phyloP scores from a whole-genome alignment of 2,888 invertebrate species.

The Cryptocephalus moraei region DNA sequence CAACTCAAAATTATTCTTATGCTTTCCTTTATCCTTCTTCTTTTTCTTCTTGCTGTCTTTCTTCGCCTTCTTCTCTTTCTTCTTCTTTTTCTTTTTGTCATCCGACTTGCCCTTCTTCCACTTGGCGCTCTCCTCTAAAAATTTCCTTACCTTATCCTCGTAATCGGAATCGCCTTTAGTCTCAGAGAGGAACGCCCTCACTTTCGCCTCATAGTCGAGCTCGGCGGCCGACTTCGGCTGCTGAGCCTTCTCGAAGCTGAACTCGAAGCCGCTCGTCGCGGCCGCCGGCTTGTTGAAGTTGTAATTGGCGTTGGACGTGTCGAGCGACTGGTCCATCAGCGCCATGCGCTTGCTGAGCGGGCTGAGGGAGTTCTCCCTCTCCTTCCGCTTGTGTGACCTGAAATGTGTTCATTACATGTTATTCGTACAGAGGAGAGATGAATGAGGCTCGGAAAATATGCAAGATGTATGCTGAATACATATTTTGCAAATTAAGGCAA shows the following conservation, averaged over 20 bases:
- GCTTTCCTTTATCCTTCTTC: slow-evolving; percentile 56
- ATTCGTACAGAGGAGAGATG: no score
- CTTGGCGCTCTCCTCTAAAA: slow-evolving; percentile 71
- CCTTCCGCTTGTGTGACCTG: slow-evolving; percentile 45
- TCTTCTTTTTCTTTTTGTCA: slow-evolving; percentile 51
- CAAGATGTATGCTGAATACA: no score
- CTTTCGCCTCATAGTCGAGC: slow-evolving; percentile 33
- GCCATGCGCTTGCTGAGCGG: slow-evolving; percentile 79
- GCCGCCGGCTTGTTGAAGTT: slow-evolving; percentile 64
- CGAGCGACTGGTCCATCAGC: slow-evolving; percentile 50
- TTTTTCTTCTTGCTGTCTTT: slow-evolving; percentile 65
- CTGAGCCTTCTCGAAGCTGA: slow-evolving; percentile 38
- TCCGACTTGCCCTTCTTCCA: slow-evolving; percentile 65
- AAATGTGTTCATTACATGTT: background rate
- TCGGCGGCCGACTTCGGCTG: slow-evolving; percentile 18
- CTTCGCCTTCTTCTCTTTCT: slow-evolving; percentile 49
- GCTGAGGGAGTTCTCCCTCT: slow-evolving; percentile 59
- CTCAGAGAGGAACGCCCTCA: slow-evolving; percentile 59
- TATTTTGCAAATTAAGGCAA: no score
- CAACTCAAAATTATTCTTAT: slow-evolving; percentile 54
- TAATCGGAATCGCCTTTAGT: slow-evolving; percentile 75
- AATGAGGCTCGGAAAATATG: no score
- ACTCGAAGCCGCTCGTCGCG: slow-evolving; percentile 39
- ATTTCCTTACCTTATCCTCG: slow-evolving; percentile 75
- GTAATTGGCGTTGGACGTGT: slow-evolving; percentile 45